Evolutionary conservation across 2,113 vertebrate genomes (phyloP).

Genomic region (Oreochromis spilurus): DNA sequence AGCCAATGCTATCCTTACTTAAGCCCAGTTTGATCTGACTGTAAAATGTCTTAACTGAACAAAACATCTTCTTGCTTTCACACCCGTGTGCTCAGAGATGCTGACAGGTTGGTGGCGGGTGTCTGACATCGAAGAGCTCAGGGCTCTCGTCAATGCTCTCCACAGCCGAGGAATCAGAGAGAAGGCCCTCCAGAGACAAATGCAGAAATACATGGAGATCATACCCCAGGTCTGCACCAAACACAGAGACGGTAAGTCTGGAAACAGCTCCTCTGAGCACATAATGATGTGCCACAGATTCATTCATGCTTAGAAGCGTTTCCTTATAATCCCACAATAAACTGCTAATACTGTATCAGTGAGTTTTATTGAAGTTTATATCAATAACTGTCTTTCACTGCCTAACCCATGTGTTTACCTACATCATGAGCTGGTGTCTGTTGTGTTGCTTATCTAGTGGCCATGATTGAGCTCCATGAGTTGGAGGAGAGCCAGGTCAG

Average conservation of each 20-base stretch:
- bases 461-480: slow-evolving; percentile 89
- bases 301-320: not conserved
- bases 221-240: slow-evolving; percentile 91
- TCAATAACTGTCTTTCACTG: not conserved
- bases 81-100: slow-evolving; percentile 76
- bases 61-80: not conserved
- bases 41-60: not conserved
- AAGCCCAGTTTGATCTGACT: not conserved
- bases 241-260: slow-evolving; percentile 85
- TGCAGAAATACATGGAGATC: slow-evolving; percentile 96
- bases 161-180: slow-evolving; percentile 93
- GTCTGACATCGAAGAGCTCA: slow-evolving; percentile 87
- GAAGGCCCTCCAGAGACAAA: slow-evolving; percentile 92
- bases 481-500: slow-evolving; percentile 93
- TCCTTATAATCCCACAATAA: not conserved
- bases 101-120: slow-evolving; percentile 97
- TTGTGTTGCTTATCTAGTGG: slow-evolving; percentile 67
- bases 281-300: not conserved
- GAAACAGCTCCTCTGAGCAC: not conserved
- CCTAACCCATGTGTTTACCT: not conserved
- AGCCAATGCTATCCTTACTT: slow-evolving; percentile 15
- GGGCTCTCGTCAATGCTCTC: slow-evolving; percentile 82
- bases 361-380: not conserved
- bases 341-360: not conserved
- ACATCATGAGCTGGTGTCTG: not conserved